phyloP scores from a whole-genome alignment of 2,888 invertebrate genomes.

The Coleophora deauratella region DNA sequence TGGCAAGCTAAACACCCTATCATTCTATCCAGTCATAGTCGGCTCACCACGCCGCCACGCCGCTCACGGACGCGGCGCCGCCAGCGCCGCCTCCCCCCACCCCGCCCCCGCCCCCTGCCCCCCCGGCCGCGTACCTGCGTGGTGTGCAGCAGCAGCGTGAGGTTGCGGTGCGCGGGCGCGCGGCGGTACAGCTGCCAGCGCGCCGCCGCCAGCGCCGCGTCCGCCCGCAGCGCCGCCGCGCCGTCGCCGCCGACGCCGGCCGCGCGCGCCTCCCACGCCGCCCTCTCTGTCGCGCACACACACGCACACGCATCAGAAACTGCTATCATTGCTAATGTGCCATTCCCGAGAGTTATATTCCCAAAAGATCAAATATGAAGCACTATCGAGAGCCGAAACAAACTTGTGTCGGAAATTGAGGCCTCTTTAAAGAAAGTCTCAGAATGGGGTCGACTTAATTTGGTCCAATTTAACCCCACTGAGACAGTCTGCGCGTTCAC shows the following conservation, averaged over 20 bases:
- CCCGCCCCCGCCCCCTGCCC: not conserved
- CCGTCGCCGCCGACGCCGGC: conserved; percentile 9
- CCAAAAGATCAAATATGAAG: too few relatives aligned
- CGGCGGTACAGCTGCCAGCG: conserved; percentile 15
- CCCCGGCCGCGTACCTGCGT: conserved; percentile 59
- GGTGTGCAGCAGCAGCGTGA: conserved; percentile 84
- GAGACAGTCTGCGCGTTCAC: too few relatives aligned
- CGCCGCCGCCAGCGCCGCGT: conserved; percentile 19
- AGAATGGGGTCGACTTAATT: too few relatives aligned
- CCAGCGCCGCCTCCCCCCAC: conserved; percentile 21
- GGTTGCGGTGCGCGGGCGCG: conserved; percentile 78
- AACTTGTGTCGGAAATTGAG: too few relatives aligned
- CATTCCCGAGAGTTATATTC: too few relatives aligned
- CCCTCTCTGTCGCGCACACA: conserved; percentile 24
- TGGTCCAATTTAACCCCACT: too few relatives aligned
- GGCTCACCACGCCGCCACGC: not conserved
- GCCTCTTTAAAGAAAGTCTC: too few relatives aligned
- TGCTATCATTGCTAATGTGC: too few relatives aligned
- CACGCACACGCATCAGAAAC: not conserved
- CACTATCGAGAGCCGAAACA: too few relatives aligned
- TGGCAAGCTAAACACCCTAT: too few relatives aligned
- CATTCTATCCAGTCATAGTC: too few relatives aligned
- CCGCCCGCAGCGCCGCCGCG: conserved; percentile 14
- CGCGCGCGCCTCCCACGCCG: conserved; percentile 28
- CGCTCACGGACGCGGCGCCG: conserved; percentile 20